phyloP scores from a whole-genome alignment of 1,140 invertebrate species.

The Trichonephila clavata region DNA sequence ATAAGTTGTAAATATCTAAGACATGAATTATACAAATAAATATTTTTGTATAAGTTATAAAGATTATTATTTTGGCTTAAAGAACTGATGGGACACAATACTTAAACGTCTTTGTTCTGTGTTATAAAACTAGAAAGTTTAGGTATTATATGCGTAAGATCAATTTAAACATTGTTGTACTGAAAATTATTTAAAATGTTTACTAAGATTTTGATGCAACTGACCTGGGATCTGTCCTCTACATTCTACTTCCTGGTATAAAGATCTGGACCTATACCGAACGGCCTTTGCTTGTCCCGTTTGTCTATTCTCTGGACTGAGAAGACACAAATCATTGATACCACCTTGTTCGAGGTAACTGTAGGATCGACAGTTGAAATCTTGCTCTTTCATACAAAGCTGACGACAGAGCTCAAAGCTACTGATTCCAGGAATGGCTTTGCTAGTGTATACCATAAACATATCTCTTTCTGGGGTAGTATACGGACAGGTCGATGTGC shows the following conservation, averaged over 20 bases:
- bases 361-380: constrained; percentile 83
- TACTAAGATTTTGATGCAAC: not conserved
- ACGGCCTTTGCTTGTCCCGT: constrained; percentile 81
- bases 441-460: constrained; percentile 82
- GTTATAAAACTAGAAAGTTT: too few species aligned
- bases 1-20: too few species aligned
- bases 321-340: constrained; percentile 79
- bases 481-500: constrained; percentile 80
- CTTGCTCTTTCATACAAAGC: constrained; percentile 82
- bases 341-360: constrained; percentile 81
- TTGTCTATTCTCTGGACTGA: constrained; percentile 81
- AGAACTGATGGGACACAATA: too few species aligned
- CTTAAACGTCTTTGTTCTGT: too few species aligned
- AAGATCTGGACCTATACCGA: constrained; percentile 80
- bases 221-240: constrained; percentile 61
- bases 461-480: constrained; percentile 79
- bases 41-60: too few species aligned
- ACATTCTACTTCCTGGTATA: constrained; percentile 82
- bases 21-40: too few species aligned
- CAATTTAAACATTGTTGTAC: too few species aligned
- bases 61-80: too few species aligned
- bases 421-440: constrained; percentile 80
- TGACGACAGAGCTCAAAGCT: constrained; percentile 81
- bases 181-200: not conserved
- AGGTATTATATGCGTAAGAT: too few species aligned